Evolutionary conservation across 1,140 invertebrate species (phyloP), one percentile per base, ranked within the genome.

Genomic region (Ceratosolen fusciceps): DNA sequence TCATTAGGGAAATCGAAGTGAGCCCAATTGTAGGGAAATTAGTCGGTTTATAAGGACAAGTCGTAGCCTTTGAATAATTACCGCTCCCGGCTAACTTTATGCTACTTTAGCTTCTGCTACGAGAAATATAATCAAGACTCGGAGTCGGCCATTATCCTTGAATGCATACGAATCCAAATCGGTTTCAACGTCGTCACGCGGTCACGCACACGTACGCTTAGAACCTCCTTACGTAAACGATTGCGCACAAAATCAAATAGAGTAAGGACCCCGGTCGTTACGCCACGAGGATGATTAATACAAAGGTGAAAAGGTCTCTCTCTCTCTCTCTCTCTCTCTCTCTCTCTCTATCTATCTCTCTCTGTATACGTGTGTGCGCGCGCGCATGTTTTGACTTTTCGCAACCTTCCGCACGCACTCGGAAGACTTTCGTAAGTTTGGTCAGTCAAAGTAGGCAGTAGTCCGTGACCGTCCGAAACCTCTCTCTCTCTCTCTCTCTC

Each of bases 131-230:
- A 62, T 16, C 7, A 34, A 10, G 19, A 52, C 3, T 52, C 12
- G 1, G 34, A 62, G 16, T 5, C 29, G 7, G 54, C 54, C 21
- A 56, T 24, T 24, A 56, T 56, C 54, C n/a, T 56, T 26, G 54
- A 56, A 56, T 56, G 54, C 54, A 24, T 56, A 26, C 54, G n/a
- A 56, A 56, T 56, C n/a, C 54, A 56, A 56, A 56, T 24, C 21
- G 24, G 21, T 52, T n/a, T 3, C 2, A 26, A 56, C 5, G 26
- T 56, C 7, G 54, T 56, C 26, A 26, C 54, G 12, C 24, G 24
- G 14, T 16, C 12, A 26, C 54, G 21, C 24, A 56, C 54, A 26
- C 24, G 54, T 56, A 56, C 12, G 54, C 7, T 1, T 5, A 8
- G 14, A 56, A 12, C 21, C n/a, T 56, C 21, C n/a, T 56, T 60